A percentile compares a stretch with the other conserved stretches of the same genome.
Conservation (phyloP, 1,140 invertebrate species). For the Tetragonula clypearis region DNA sequence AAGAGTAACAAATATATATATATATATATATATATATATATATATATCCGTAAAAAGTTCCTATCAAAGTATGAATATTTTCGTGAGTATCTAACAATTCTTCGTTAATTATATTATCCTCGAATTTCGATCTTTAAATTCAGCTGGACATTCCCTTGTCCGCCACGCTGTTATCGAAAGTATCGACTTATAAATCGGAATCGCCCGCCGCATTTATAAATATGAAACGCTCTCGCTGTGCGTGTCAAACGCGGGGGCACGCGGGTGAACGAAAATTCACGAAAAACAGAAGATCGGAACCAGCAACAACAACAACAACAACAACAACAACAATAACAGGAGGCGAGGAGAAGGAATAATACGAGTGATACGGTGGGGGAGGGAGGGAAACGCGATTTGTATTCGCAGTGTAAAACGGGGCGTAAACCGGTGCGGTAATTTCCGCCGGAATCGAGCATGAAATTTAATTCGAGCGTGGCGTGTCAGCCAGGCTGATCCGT, state of each 20-base stretch:
- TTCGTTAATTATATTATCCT: too few relatives aligned
- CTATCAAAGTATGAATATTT: too few relatives aligned
- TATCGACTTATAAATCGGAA: too few relatives aligned
- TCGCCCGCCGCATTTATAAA: background rate
- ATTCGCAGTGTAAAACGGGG: background rate
- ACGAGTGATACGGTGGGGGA: background rate
- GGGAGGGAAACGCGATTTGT: background rate
- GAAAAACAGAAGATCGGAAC: background rate
- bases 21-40: too few relatives aligned
- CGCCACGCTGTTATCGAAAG: too few relatives aligned
- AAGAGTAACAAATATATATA: too few relatives aligned
- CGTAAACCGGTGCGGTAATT: background rate
- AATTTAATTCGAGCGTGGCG: background rate
- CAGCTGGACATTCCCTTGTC: too few relatives aligned
- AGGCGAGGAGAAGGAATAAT: background rate
- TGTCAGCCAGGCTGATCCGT: background rate
- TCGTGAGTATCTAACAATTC: too few relatives aligned
- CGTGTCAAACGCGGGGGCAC: background rate
- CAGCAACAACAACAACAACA: too few relatives aligned
- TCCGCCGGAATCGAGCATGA: background rate
- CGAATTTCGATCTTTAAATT: too few relatives aligned
- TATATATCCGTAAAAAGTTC: too few relatives aligned
- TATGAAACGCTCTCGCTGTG: background rate
- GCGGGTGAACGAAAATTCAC: background rate
- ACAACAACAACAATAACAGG: background rate